Conservation (phyloP, 2,797 vertebrate genomes). For the Intellagama lesueurii region DNA sequence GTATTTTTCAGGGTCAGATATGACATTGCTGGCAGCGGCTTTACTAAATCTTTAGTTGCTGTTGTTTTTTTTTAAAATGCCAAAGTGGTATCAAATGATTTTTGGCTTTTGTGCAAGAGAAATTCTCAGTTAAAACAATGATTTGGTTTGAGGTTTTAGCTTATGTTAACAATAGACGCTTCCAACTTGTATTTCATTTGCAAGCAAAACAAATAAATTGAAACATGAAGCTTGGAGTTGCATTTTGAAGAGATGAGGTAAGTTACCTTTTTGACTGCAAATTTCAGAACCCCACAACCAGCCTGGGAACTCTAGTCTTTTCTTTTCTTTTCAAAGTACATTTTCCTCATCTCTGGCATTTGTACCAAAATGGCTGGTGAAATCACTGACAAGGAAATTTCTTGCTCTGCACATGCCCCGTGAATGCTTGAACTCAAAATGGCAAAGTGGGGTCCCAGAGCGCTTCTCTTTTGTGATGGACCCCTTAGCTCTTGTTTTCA, state of each 20-base stretch:
- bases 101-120: not conserved
- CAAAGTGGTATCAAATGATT: not conserved
- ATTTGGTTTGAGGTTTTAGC: not conserved
- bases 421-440: not conserved
- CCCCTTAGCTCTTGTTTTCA: not conserved
- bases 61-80: not conserved
- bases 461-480: not conserved
- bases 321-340: no score
- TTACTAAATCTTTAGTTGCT: constrained; percentile 35
- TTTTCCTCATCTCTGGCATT: no score
- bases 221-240: not conserved
- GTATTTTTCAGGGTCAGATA: constrained; percentile 49
- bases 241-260: not conserved
- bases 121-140: constrained; percentile 30
- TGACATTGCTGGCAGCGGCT: constrained; percentile 50
- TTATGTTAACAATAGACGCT: not conserved
- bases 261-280: no score
- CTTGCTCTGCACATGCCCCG: no score
- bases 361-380: not conserved
- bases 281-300: no score
- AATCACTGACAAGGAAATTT: not conserved
- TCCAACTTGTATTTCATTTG: not conserved
- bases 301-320: no score
- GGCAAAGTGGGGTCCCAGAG: not conserved
- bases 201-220: not conserved